These are phyloP conservation scores for Bubo scandiacus DNA, from an alignment of 2,113 vertebrate species.

Conservation along the genomic window DNA sequence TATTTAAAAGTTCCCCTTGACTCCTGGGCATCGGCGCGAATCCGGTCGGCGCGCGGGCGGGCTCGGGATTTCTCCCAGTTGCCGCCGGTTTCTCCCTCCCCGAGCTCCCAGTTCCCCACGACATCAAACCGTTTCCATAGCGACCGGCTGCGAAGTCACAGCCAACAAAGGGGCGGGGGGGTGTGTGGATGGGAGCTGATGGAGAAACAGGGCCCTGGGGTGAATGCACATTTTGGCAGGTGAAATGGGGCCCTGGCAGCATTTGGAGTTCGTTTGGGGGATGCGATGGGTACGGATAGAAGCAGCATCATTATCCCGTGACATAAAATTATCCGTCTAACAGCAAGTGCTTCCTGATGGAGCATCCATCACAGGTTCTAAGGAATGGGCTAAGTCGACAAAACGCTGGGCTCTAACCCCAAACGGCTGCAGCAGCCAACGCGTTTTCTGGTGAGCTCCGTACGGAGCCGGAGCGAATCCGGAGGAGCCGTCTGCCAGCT, in stretches of 20 bases:
- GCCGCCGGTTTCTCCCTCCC: background rate
- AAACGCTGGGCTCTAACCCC: background rate
- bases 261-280: background rate
- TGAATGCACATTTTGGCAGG: background rate
- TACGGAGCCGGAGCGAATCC: background rate
- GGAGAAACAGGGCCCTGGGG: background rate
- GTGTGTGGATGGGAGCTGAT: background rate
- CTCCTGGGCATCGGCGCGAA: background rate
- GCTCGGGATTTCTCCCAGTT: background rate
- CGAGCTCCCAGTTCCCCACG: background rate
- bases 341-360: background rate
- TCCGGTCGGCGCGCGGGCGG: no score
- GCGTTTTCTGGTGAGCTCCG: background rate
- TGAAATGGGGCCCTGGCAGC: background rate
- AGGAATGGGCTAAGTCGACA: background rate
- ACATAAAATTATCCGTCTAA: background rate
- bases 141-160: background rate
- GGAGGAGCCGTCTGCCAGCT: background rate
- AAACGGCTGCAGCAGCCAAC: background rate
- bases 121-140: background rate
- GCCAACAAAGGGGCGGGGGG: background rate
- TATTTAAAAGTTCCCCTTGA: background rate
- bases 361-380: rapidly evolving
- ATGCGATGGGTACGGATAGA: rapidly evolving
- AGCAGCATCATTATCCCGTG: rapidly evolving